These are phyloP conservation scores for Dendroctonus valens DNA, from an alignment of 1,140 invertebrate species.

Conservation along the genomic window DNA sequence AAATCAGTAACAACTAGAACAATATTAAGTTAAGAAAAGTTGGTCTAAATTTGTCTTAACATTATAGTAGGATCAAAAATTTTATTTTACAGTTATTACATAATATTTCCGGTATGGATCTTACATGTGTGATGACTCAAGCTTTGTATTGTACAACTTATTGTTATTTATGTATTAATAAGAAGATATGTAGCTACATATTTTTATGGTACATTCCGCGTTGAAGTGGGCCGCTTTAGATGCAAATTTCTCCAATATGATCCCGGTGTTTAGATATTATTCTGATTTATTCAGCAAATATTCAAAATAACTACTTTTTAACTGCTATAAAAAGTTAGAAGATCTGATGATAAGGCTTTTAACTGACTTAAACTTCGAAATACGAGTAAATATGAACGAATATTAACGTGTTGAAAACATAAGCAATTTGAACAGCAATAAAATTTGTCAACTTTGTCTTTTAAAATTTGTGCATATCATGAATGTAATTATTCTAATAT, in stretches of 20 bases:
- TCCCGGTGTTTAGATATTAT: background rate
- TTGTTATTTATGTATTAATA: conserved; percentile 8
- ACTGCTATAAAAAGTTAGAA: too few relatives aligned
- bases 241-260: background rate
- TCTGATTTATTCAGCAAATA: too few relatives aligned
- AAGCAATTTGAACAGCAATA: too few relatives aligned
- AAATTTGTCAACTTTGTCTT: too few relatives aligned
- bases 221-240: background rate
- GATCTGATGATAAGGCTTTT: too few relatives aligned
- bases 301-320: too few relatives aligned
- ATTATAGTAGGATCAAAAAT: background rate
- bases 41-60: background rate
- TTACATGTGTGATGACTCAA: background rate
- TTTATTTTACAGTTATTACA: background rate
- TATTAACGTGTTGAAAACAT: too few relatives aligned
- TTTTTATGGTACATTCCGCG: conserved; percentile 23
- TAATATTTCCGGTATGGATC: conserved; percentile 4
- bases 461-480: too few relatives aligned
- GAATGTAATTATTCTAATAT: too few relatives aligned
- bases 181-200: conserved; percentile 19
- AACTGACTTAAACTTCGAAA: too few relatives aligned
- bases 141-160: conserved; percentile 4
- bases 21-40: conserved; percentile 3
- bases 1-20: background rate
- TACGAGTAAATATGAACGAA: too few relatives aligned